Conservation (phyloP, 2,113 vertebrate genomes). For the Tachuris rubrigastra region DNA sequence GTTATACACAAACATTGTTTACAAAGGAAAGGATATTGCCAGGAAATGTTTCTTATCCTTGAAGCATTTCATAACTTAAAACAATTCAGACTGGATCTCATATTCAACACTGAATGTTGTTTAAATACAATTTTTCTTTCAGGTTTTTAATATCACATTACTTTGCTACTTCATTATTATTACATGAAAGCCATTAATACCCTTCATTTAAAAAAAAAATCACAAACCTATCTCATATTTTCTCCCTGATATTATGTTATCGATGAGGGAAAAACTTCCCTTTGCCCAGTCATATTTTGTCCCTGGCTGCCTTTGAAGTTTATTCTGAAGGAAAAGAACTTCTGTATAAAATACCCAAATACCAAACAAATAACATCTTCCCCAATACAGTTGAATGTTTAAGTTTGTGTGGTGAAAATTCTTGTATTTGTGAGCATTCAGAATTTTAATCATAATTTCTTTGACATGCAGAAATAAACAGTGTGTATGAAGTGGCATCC, state of each 20-base stretch:
- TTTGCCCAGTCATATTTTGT: neutral
- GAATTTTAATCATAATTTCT: constrained; percentile 58
- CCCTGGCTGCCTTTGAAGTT: constrained; percentile 16
- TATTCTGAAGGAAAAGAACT: neutral
- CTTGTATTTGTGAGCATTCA: constrained; percentile 24
- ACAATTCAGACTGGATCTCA: neutral
- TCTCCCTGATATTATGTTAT: neutral
- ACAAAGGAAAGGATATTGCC: neutral
- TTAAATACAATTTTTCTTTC: neutral
- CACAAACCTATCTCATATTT: neutral
- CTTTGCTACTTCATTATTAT: neutral
- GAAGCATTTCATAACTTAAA: neutral
- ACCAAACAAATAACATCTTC: neutral
- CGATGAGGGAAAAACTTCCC: neutral
- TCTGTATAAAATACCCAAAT: neutral
- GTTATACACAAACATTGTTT: neutral
- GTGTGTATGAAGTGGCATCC: constrained; percentile 19
- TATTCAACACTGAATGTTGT: neutral
- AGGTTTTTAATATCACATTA: neutral
- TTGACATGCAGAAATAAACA: constrained; percentile 63
- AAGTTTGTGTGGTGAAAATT: neutral
- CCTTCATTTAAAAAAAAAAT: neutral
- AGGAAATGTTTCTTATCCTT: neutral
- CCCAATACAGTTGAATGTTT: neutral
- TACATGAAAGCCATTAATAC: neutral